Conservation (phyloP, 2,888 invertebrate species). For the Lasioglossum lativentre region DNA sequence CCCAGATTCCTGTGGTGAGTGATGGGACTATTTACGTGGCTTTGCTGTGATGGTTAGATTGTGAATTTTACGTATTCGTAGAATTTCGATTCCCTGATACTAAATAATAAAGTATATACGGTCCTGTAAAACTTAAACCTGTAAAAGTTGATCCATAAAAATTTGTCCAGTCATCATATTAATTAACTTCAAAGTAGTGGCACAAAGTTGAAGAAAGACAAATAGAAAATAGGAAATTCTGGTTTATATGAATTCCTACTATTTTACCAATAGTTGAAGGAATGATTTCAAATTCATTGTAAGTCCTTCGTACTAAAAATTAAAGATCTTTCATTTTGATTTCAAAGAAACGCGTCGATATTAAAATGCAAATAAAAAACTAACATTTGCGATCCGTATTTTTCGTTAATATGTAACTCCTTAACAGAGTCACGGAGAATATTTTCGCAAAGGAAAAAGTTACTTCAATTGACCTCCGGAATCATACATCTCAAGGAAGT, state of each 20-base stretch:
- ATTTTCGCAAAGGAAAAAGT: too few relatives aligned
- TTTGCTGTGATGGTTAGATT: neutral
- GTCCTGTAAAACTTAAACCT: neutral
- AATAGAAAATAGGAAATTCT: neutral
- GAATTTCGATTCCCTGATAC: neutral
- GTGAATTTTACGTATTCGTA: neutral
- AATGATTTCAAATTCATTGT: neutral
- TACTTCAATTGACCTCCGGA: too few relatives aligned
- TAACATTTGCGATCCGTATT: too few relatives aligned
- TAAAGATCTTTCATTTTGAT: neutral
- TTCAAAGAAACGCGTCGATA: neutral
- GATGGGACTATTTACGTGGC: neutral
- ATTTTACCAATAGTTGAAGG: neutral
- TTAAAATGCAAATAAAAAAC: neutral
- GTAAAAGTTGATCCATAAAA: neutral
- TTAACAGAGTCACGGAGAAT: too few relatives aligned
- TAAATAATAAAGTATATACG: neutral
- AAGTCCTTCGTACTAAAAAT: neutral
- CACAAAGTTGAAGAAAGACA: neutral
- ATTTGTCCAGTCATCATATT: neutral
- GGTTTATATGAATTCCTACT: neutral
- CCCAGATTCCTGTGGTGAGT: constrained; percentile 16
- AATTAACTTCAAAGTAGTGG: neutral
- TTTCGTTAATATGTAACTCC: too few relatives aligned
- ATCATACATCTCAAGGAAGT: too few relatives aligned